Percentiles rank a stretch among this genome's conserved stretches.
Conservation (phyloP, 2,113 vertebrate genomes). For the Plecturocebus donacophilus region DNA sequence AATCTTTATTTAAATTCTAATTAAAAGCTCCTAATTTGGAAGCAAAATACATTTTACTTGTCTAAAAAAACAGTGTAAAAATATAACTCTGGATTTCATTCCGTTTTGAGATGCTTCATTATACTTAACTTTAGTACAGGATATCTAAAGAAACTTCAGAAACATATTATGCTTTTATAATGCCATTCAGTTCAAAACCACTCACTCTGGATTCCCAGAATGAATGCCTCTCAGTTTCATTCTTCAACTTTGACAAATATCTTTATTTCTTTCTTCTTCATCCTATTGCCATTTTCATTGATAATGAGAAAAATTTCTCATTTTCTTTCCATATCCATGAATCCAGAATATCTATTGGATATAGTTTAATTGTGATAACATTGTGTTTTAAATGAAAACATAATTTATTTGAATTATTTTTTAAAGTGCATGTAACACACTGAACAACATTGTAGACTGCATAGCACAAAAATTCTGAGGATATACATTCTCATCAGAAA, state of each 20-base stretch:
- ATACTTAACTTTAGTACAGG: background rate
- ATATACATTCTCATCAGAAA: background rate
- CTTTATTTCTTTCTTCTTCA: background rate
- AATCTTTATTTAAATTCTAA: background rate
- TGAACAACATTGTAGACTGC: background rate
- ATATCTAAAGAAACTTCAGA: background rate
- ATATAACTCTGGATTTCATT: background rate
- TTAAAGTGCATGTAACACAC: background rate
- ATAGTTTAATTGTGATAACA: background rate
- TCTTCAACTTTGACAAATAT: background rate
- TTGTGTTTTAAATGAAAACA: background rate
- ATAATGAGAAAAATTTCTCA: background rate
- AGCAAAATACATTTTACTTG: background rate
- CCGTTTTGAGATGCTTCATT: background rate
- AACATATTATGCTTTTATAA: background rate
- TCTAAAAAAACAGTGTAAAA: background rate
- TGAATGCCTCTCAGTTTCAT: background rate
- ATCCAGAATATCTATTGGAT: background rate
- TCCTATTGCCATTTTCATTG: background rate
- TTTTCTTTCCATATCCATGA: background rate
- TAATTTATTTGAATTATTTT: background rate
- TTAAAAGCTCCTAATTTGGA: background rate
- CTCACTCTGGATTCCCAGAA: background rate
- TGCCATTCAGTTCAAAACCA: background rate
- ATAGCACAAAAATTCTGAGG: background rate